Conservation (phyloP, 2,888 invertebrate genomes). For the Lumbricus terrestris region DNA sequence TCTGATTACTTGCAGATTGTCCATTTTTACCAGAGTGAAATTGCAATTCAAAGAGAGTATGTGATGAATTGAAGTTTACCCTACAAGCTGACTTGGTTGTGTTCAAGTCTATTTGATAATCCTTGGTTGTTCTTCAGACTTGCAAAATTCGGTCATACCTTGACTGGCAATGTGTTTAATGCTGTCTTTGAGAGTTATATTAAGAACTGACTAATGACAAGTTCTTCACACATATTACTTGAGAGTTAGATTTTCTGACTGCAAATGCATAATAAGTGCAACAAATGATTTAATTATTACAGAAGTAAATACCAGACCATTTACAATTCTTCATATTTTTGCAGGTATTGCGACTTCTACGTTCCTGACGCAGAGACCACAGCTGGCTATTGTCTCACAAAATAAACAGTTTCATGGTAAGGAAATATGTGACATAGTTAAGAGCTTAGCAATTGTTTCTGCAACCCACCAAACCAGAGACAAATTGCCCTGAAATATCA, state of each 20-base stretch:
- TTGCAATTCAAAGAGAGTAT: no score
- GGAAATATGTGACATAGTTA: background rate
- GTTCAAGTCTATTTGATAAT: no score
- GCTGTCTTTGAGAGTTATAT: no score
- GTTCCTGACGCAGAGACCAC: background rate
- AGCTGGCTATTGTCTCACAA: background rate
- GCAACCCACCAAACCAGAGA: background rate
- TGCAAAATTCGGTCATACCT: no score
- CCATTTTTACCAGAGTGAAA: no score
- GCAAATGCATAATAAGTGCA: background rate
- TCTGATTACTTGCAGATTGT: no score
- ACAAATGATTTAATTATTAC: background rate
- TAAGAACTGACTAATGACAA: background rate
- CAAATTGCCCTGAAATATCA: background rate
- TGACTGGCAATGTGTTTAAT: no score
- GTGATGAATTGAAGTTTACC: background rate
- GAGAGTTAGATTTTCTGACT: background rate
- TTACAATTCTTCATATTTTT: background rate
- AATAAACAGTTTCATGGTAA: slow-evolving; percentile 3
- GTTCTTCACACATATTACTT: background rate
- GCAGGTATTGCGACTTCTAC: background rate
- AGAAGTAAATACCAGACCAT: background rate
- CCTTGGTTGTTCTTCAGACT: no score
- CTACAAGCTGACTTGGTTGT: no score
- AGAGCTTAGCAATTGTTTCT: background rate